Evolutionary conservation across 1,140 invertebrate species (phyloP), one percentile per base, ranked within the genome.

Genomic region (Rhizoglyphus robini): DNA sequence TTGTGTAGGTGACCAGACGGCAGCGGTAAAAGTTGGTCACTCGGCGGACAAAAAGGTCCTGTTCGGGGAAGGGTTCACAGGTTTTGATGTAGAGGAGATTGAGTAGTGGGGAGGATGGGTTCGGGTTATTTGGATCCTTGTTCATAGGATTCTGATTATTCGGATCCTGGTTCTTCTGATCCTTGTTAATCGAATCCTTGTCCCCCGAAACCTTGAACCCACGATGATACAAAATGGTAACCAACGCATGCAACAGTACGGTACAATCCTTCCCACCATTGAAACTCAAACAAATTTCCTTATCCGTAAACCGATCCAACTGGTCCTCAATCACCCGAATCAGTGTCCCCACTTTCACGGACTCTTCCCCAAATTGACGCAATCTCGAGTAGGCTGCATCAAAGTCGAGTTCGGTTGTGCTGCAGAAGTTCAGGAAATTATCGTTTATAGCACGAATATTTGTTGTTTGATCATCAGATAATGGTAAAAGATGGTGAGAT

Each of bases 231-330:
- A 85, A 74, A 25, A 88, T 75, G 5, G 82, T 80, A 70, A 85
- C 76, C 29, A 82, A 78, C 30, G 96, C 74, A 76, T 96, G 88
- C 61, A 96, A 77, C 20, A 96, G 77, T 0, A 86, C 88, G 1
- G 90, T 95, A 74, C 94, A 97, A 78, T 98, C 95, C 78, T 98
- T 98, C 5, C 95, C 95, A 30, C 95, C 94, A 76, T 97, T 97
- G 72, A 96, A 98, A 63, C 88, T 88, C 34, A 97, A 72, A 72
- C 90, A 90, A 41, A 41, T 11, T 41, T 41, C 18, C 36, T 41
- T 41, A 18, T 41, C 18, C 36, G 36, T 18, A 41, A 41, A 41
- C 8, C 18, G 36, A 11, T 41, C 36, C 36, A 41, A 41, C 18
- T 41, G 36, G 8, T 41, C 36, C 18, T 41, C 36, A 41, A 41